These are phyloP conservation scores for Serranus cabrilla DNA, from an alignment of 2,797 vertebrate genomes.

Conservation along the genomic window DNA sequence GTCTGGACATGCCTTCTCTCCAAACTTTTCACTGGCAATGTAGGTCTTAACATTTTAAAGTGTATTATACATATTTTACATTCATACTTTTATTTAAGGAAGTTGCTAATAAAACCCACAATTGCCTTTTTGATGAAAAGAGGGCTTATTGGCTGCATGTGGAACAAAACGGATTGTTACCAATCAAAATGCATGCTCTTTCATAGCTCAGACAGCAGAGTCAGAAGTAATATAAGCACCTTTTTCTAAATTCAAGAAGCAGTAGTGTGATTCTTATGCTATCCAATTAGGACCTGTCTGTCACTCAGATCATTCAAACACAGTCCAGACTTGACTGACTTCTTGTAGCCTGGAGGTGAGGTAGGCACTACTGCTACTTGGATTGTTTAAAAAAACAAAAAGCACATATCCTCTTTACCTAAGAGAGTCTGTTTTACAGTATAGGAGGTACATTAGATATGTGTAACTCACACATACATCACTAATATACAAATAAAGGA, in stretches of 20 bases:
- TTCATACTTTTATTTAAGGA: too few relatives aligned
- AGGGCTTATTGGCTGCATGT: neutral
- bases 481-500: neutral
- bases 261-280: neutral
- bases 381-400: neutral
- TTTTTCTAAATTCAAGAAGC: neutral
- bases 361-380: neutral
- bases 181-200: neutral
- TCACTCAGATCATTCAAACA: neutral
- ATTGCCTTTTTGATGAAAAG: neutral
- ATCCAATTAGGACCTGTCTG: neutral
- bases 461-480: neutral
- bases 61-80: too few relatives aligned
- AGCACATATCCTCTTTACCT: too few relatives aligned
- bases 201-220: neutral
- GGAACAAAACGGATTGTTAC: slow-evolving; percentile 1
- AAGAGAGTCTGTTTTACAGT: neutral
- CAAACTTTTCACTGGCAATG: too few relatives aligned
- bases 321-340: neutral
- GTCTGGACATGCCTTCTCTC: too few relatives aligned
- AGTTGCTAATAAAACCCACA: too few relatives aligned
- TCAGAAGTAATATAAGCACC: neutral
- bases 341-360: neutral
- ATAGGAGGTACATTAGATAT: neutral
- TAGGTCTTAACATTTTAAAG: too few relatives aligned